Base-by-base conservation (phyloP, 2,113 vertebrate genomes). In the Sminthopsis crassicaudata region DNA sequence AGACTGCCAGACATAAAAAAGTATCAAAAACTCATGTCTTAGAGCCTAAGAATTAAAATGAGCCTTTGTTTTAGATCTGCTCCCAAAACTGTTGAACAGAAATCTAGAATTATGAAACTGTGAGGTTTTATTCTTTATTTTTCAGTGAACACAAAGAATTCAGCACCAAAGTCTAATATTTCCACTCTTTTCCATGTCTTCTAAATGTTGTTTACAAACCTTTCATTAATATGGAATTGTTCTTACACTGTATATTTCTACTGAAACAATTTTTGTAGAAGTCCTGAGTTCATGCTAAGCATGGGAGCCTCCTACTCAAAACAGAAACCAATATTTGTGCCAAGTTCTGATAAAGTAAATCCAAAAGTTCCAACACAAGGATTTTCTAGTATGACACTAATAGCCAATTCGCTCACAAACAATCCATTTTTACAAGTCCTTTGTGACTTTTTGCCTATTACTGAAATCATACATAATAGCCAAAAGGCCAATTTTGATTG, bases 391-490 rank as follows among this genome's bases (percentile, higher is more conserved):
- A 25, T 46, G 46, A 51, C 12, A 4, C 53, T 0, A 0, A 84
- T 53, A 42, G 46, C 26, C 46, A 46, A 52, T 48, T n/a, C 55
- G 16, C 22, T 36, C 36, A 48, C 9, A 30, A 27, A 1, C 67
- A 55, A n/a, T 12, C 54, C 22, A 46, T 9, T 23, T 91, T 53
- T 60, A 91, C 91, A 0, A 48, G 90, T 90, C 30, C 46, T 91
- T 57, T 53, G 12, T 16, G n/a, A 52, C 48, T 10, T 67, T 46
- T 46, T 95, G 91, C 90, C 90, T 91, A 95, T 95, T 90, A 42
- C 12, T 89, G 92, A 96, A 91, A 96, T 55, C 50, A 91, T 53
- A 50, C 53, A 89, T 24, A 84, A 84, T 84, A 30, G 90, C 92
- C 84, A 90, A n/a, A 96, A 93, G 52, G 42, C 92, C 89, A 91